These are phyloP conservation scores for Cephalopterus ornatus DNA, from an alignment of 2,113 vertebrate genomes.

Conservation along the genomic window DNA sequence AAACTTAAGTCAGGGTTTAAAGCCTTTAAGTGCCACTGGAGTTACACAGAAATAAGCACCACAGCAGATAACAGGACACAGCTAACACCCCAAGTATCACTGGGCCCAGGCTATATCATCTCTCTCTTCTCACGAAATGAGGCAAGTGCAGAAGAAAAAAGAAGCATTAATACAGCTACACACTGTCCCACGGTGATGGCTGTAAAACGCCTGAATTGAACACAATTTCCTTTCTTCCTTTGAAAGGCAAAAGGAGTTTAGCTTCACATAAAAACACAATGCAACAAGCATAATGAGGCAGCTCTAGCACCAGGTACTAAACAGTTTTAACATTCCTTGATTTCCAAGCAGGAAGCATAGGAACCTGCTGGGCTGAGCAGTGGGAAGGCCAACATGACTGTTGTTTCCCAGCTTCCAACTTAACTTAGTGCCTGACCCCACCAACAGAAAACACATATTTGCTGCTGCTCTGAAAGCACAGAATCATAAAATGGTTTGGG, in stretches of 20 bases:
- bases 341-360: background rate
- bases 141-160: background rate
- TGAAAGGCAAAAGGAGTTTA: background rate
- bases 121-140: background rate
- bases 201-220: background rate
- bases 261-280: background rate
- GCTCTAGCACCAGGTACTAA: background rate
- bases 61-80: background rate
- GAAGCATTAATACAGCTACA: background rate
- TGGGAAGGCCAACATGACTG: accelerated
- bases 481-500: background rate
- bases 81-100: background rate
- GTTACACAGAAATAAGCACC: background rate
- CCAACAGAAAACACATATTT: background rate
- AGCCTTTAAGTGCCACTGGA: background rate
- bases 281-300: background rate
- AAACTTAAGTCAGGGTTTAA: background rate
- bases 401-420: background rate
- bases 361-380: background rate
- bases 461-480: background rate
- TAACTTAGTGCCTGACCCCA: background rate
- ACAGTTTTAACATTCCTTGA: background rate
- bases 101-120: background rate
- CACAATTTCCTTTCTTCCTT: background rate
- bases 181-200: background rate